Base-by-base conservation (phyloP, 2,888 invertebrate genomes). In the Tholera decimalis region DNA sequence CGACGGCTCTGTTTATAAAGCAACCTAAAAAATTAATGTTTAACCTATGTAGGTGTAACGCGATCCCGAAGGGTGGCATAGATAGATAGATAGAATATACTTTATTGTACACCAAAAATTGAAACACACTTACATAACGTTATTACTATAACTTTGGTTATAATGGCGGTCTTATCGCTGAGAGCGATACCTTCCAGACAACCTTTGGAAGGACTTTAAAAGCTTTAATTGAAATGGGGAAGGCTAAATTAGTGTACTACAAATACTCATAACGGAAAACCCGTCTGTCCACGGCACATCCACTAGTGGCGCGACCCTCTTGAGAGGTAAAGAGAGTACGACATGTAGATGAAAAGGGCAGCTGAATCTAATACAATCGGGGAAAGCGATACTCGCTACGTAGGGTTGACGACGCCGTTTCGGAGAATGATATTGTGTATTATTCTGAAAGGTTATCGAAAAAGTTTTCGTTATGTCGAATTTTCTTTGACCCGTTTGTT, bases 281-380 rank as follows among this genome's bases (percentile, higher is more conserved):
- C 63, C 53, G 63, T 69, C 59, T 63, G 57, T 78, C 63, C 67
- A 56, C 79, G 89, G 88, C 88, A 84, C 90, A 93, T 92, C 92
- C 92, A 90, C 88, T 85, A 89, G 86, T 87, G 83, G 83, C 81
- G 84, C 86, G 85, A 88, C 89, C 90, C 90, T 89, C 88, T 87
- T 85, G 86, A 85, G 85, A 89, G 87, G 89, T 86, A 88, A 88
- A 88, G 84, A 88, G 88, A 87, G 89, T 91, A 90, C 91, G 94
- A 93, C 92, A 95, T 94, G 95, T 94, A 94, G 94, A 95, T 94
- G 94, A 94, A 95, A 95, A 94, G 95, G 94, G 93, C 95, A 95
- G 93, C 93, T 92, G 94, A 95, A 95, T 94, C 93, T 95, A 95
- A 95, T 95, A 95, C 94, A 95, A 95, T 95, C 93, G 93, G 90